Percentiles rank a stretch among this genome's conserved stretches.
These are phyloP conservation scores for Reticulitermes lucifugus DNA, from an alignment of 2,888 invertebrate species.

Conservation along the genomic window DNA sequence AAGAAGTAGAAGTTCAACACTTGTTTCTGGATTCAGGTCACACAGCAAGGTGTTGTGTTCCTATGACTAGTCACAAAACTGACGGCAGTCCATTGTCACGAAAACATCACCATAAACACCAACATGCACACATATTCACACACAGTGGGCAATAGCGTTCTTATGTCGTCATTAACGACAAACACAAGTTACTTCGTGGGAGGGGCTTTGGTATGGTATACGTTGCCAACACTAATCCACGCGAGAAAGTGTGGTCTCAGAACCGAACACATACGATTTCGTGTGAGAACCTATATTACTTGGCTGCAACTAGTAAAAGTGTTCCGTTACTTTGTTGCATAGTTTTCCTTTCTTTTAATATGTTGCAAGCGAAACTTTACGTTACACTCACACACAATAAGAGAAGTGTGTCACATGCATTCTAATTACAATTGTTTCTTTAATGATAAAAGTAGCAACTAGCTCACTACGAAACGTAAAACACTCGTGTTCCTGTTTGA, in stretches of 20 bases:
- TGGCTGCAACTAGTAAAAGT: no score
- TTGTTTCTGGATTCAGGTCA: neutral
- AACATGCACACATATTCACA: neutral
- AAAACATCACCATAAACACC: neutral
- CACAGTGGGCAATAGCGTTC: neutral
- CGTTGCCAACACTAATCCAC: slow-evolving; percentile 2
- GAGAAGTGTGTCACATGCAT: no score
- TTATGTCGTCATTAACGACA: slow-evolving; percentile 5
- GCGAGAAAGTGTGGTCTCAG: neutral
- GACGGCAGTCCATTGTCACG: neutral
- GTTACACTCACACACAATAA: no score
- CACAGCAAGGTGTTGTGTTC: neutral
- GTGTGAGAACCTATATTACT: no score
- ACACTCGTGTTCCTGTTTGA: no score
- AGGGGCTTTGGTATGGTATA: neutral
- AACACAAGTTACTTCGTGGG: neutral
- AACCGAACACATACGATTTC: no score
- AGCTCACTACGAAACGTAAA: no score
- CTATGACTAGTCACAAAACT: neutral
- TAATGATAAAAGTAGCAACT: no score
- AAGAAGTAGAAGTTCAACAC: neutral
- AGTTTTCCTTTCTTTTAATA: no score
- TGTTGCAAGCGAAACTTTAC: no score
- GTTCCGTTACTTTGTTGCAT: no score
- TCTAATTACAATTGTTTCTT: no score